Evolutionary conservation across 2,888 invertebrate species (phyloP).

Genomic region (Chesias legatella): DNA sequence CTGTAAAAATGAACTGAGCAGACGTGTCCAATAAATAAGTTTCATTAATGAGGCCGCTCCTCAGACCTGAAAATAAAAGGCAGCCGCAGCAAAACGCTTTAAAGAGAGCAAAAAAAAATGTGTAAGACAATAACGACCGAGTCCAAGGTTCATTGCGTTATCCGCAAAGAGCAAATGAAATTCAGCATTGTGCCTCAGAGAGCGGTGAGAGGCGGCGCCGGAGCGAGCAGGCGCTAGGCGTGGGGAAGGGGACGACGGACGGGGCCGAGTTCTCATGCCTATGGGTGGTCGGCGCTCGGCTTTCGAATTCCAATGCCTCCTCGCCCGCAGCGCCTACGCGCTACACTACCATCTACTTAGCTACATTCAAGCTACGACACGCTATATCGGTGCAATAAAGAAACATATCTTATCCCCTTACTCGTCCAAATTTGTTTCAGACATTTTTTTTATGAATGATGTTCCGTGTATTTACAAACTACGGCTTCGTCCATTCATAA

Average conservation of each 20-base stretch:
- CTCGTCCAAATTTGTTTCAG: conserved; percentile 1
- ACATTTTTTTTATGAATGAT: conserved; percentile 52
- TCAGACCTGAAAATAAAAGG: conserved; percentile 3
- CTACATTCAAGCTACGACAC: conserved; percentile 33
- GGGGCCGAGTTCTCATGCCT: conserved; percentile 76
- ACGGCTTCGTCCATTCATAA: conserved; percentile 59
- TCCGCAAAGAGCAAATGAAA: conserved; percentile 70
- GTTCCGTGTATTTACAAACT: conserved; percentile 50
- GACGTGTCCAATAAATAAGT: no score
- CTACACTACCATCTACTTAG: conserved; percentile 52
- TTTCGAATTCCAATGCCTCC: conserved; percentile 78
- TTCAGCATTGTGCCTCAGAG: conserved; percentile 71
- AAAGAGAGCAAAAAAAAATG: conserved; percentile 23
- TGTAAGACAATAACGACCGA: conserved; percentile 31
- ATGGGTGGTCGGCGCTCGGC: conserved; percentile 79
- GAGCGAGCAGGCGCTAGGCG: conserved; percentile 56
- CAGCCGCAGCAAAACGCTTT: conserved; percentile 6
- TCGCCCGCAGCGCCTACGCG: conserved; percentile 76
- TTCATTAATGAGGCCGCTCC: no score
- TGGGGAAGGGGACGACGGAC: conserved; percentile 76
- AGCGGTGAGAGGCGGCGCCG: conserved; percentile 73
- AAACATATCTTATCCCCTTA: conserved; percentile 3
- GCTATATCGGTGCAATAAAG: conserved; percentile 28
- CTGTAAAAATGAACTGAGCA: no score
- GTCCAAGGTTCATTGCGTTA: conserved; percentile 44